Conservation (phyloP, 2,113 vertebrate species). For the Trogon melanurus region DNA sequence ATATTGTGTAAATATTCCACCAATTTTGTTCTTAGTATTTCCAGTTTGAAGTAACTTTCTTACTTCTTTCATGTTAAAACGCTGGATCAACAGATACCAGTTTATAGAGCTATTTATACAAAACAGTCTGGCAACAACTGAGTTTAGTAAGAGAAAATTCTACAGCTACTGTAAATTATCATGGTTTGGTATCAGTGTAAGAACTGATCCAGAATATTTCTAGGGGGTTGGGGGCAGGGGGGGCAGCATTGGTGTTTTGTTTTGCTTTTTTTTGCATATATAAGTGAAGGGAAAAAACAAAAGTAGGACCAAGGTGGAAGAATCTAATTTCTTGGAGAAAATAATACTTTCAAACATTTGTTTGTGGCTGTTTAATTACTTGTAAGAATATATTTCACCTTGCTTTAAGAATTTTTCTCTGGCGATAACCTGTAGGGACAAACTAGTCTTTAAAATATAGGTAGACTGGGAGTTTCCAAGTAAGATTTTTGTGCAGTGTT, state of each 20-base stretch:
- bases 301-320: not conserved
- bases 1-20: slow-evolving; percentile 2
- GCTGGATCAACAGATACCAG: not conserved
- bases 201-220: not conserved
- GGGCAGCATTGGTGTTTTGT: too few relatives aligned
- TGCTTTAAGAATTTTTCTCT: not conserved
- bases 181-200: not conserved
- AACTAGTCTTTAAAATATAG: not conserved
- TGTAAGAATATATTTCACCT: not conserved
- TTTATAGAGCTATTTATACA: slow-evolving; percentile 31
- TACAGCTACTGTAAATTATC: slow-evolving; percentile 1
- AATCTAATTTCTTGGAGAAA: not conserved
- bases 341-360: not conserved
- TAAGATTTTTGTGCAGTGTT: not conserved
- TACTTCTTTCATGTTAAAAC: not conserved
- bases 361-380: not conserved
- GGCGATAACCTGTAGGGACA: not conserved
- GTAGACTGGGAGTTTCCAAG: not conserved
- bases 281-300: not conserved
- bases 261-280: not conserved
- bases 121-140: not conserved
- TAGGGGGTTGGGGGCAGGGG: too few relatives aligned
- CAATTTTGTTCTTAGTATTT: not conserved
- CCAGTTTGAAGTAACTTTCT: not conserved
- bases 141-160: slow-evolving; percentile 1